Evolutionary conservation across 2,797 vertebrate species (phyloP), one percentile per base, ranked within the genome.

Genomic region (Eidolon dupreanum): DNA sequence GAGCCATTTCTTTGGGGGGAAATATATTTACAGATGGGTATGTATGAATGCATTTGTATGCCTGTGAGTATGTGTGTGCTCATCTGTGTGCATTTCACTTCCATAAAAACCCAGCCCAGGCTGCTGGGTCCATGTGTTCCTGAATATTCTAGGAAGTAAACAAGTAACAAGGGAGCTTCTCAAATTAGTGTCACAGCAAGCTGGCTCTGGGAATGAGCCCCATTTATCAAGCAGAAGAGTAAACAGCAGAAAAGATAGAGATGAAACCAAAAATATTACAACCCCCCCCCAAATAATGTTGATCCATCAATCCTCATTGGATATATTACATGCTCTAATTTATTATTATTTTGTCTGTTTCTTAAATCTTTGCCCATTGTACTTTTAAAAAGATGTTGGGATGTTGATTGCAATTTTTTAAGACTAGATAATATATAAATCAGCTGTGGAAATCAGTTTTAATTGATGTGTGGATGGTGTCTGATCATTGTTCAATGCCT

Each of bases 381-480:
- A 97, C 95, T 96, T 98, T 97, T 94, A 70, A 95, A 93, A 90
- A 94, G 92, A 96, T 95, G 85, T 95, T 97, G 94, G 95, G 96
- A 88, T 97, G 49, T 96, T 94, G 95, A 95, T 94, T 97, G 94
- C 93, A 93, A 92, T 96, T 97, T 97, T 97, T 97, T 17, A 70
- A 96, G 95, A 97, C 94, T 96, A 96, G 96, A 96, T 97, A 73
- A 96, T 97, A 96, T 97, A 96, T 95, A 97, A 98, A 97, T 98
- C 97, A 96, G 97, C 96, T 97, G 93, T 97, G 97, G 97, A 97
- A 97, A 97, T 98, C 92, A 93, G 93, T 98, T 98, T 97, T 97
- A 97, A 97, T 97, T 93, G 94, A 95, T 97, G 97, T 90, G 93
- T 97, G 97, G 93, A 89, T 97, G 93, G 93, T 98, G 94, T 98